Percentiles rank a stretch among this genome's conserved stretches.
phyloP scores from a whole-genome alignment of 2,797 vertebrate species.

The Galagoides demidoff region DNA sequence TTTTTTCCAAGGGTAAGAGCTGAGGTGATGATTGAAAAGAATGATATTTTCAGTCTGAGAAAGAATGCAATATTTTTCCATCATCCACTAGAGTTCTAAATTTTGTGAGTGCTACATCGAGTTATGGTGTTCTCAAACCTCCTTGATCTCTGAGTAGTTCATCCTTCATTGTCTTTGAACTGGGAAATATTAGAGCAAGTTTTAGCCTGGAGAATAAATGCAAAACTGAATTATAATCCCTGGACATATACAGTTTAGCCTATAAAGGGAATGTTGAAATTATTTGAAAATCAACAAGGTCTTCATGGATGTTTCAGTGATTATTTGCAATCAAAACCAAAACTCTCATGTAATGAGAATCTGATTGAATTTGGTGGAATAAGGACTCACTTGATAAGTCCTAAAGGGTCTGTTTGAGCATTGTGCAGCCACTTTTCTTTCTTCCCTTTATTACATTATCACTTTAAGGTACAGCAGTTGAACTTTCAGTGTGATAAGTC shows the following conservation, averaged over 20 bases:
- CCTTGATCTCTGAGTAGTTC: background rate
- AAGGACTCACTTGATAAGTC: background rate
- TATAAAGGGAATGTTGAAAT: background rate
- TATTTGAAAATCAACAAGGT: background rate
- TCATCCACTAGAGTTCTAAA: background rate
- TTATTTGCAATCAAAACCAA: constrained; percentile 51
- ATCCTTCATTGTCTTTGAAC: constrained; percentile 14
- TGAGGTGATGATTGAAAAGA: background rate
- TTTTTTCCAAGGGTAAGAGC: background rate
- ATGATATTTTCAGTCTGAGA: background rate
- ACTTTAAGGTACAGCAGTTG: constrained; percentile 55
- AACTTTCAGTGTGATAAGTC: constrained; percentile 48
- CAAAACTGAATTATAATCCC: constrained; percentile 28
- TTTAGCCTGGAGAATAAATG: constrained; percentile 37
- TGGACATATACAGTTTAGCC: background rate
- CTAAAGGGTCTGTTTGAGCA: background rate
- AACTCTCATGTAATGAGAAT: constrained; percentile 2
- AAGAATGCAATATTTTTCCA: background rate
- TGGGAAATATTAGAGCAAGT: background rate
- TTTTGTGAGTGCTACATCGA: constrained; percentile 33
- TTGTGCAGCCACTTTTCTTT: constrained; percentile 42
- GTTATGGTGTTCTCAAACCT: background rate
- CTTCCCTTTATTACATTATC: constrained; percentile 44
- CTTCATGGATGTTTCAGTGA: background rate
- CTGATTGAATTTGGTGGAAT: constrained; percentile 50